These are phyloP conservation scores for Daubentonia madagascariensis DNA, from an alignment of 2,113 vertebrate species.

Conservation along the genomic window DNA sequence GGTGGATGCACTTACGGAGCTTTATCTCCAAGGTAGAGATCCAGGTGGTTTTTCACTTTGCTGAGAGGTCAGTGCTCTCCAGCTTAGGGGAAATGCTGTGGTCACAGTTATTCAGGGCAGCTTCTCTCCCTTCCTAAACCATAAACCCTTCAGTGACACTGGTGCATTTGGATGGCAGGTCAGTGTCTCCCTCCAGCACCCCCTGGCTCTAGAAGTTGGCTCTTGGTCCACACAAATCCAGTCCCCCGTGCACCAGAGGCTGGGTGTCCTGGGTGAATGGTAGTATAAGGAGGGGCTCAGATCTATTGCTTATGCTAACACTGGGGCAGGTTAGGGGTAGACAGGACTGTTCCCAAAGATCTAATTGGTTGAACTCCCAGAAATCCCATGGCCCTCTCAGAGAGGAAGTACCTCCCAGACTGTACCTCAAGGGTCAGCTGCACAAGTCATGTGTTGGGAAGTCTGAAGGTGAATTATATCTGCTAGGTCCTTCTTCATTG, in stretches of 20 bases:
- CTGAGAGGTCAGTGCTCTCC: neutral
- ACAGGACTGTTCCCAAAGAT: neutral
- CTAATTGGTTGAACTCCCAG: neutral
- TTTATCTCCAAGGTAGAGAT: too few relatives aligned
- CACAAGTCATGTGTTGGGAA: neutral
- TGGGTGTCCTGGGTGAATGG: neutral
- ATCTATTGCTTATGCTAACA: neutral
- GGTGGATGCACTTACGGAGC: accelerated
- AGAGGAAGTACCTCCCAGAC: neutral
- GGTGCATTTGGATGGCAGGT: neutral
- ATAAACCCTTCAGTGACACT: too few relatives aligned
- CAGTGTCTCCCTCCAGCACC: neutral
- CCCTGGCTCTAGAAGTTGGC: too few relatives aligned
- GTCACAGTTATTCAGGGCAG: neutral
- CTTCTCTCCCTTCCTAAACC: too few relatives aligned
- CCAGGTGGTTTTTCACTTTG: neutral
- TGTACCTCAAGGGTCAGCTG: neutral
- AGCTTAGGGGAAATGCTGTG: neutral
- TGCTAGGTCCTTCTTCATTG: neutral
- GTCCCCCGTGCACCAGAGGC: neutral
- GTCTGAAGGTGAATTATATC: neutral
- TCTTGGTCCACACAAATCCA: neutral
- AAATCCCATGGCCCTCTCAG: neutral
- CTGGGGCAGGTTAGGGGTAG: neutral
- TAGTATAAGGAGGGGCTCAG: neutral